Evolutionary conservation across 2,797 vertebrate species (phyloP).

Genomic region (Gambelia wislizenii): DNA sequence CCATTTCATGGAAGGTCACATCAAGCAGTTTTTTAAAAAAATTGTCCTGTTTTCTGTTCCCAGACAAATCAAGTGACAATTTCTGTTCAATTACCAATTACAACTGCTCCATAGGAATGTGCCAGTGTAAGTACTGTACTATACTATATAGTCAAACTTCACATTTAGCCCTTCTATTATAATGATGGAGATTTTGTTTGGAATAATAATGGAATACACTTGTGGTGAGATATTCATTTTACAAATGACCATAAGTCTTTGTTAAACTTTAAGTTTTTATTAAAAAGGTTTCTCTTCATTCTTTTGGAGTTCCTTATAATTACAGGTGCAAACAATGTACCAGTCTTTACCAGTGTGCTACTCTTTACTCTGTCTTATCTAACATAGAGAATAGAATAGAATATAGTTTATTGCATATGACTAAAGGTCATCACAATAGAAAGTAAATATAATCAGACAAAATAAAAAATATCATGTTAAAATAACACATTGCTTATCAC

Average conservation of each 20-base stretch:
- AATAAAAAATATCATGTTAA: no score
- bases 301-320: neutral
- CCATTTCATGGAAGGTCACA: no score
- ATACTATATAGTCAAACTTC: neutral
- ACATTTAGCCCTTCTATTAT: no score
- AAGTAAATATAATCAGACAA: no score
- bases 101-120: neutral
- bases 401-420: no score
- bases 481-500: no score
- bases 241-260: neutral
- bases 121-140: neutral
- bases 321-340: conserved; percentile 19
- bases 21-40: no score
- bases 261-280: neutral
- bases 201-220: neutral
- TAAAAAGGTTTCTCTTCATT: neutral
- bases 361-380: conserved; percentile 7
- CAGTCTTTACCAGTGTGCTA: neutral
- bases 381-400: no score
- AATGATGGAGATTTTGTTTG: neutral
- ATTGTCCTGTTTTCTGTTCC: no score
- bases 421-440: no score
- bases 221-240: neutral
- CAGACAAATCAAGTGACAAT: no score
- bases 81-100: no score